Base-by-base conservation (phyloP, 2,113 vertebrate species). In the Paracanthobrama guichenoti region DNA sequence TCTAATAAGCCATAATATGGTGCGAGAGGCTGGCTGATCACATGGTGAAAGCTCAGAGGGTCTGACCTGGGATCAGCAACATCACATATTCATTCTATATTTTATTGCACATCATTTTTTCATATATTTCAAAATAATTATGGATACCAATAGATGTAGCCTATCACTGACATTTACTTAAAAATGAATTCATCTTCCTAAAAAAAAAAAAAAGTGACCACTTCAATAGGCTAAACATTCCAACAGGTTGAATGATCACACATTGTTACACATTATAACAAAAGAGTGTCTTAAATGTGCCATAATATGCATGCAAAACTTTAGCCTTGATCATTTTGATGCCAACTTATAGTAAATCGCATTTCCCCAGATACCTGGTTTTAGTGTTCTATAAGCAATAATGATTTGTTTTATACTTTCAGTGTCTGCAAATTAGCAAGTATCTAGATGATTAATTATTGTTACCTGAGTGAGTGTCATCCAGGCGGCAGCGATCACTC, bases 391-490 rank as follows among this genome's bases (percentile, higher is more conserved):
- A 20, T 16, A 5, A 50, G 48, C n/a, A 16, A 48, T 16, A 22
- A 35, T 31, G n/a, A n/a, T n/a, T n/a, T n/a, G n/a, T 60, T 44
- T 62, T 6, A 64, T 13, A 20, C 10, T n/a, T 31, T 50, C 24
- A 28, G 6, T 22, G 31, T 14, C n/a, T 10, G 18, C 5, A 66
- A n/a, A 48, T 62, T 6, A 26, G 50, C 74, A 75, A 24, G 3
- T 20, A 35, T 42, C 24, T 1, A 31, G n/a, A 55, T 9, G 3
- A 48, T n/a, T 5, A 48, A 64, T 20, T 10, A 28, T n/a, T 67
- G 77, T 35, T 91, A 97, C 96, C 96, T 97, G 96, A 5, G 92
- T 93, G 78, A 95, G 92, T 18, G 94, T 94, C 64, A 96, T 60
- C 62, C 93, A 91, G 0, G 93, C 94, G 0, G 96, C 95, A 28